These are phyloP conservation scores for Elaphurus davidianus DNA, from an alignment of 2,113 vertebrate species.

Conservation along the genomic window DNA sequence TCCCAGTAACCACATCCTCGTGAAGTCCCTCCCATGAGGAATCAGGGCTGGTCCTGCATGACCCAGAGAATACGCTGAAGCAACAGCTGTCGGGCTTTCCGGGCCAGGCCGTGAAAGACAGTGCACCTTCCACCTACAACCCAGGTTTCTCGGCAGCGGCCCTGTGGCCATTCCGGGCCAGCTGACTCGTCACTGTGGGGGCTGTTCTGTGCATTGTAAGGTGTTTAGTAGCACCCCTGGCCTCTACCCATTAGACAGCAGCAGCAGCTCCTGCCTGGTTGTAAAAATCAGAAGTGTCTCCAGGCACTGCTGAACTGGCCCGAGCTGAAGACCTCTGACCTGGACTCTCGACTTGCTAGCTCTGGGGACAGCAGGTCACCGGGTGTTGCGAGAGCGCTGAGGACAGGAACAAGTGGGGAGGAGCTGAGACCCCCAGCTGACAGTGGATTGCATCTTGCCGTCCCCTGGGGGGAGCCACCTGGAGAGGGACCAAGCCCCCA, in stretches of 20 bases:
- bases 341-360: background rate
- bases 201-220: background rate
- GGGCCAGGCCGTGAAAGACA: background rate
- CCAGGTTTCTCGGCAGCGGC: background rate
- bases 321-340: background rate
- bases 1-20: too few species aligned
- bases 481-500: background rate
- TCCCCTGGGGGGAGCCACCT: too few species aligned
- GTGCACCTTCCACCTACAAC: background rate
- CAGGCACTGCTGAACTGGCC: background rate
- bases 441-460: background rate
- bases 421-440: background rate
- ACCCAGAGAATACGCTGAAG: background rate
- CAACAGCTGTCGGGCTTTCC: background rate
- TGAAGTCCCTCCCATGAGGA: accelerated
- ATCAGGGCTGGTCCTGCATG: background rate
- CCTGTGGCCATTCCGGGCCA: background rate
- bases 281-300: background rate
- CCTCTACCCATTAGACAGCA: background rate
- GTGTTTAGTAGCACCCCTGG: background rate
- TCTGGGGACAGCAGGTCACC: background rate
- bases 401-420: background rate
- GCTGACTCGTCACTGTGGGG: too few species aligned
- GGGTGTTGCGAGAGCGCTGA: accelerated
- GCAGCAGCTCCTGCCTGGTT: background rate